Percentiles rank a stretch among this genome's conserved stretches.
phyloP scores from a whole-genome alignment of 2,797 vertebrate genomes.

The Tamandua tetradactyla region DNA sequence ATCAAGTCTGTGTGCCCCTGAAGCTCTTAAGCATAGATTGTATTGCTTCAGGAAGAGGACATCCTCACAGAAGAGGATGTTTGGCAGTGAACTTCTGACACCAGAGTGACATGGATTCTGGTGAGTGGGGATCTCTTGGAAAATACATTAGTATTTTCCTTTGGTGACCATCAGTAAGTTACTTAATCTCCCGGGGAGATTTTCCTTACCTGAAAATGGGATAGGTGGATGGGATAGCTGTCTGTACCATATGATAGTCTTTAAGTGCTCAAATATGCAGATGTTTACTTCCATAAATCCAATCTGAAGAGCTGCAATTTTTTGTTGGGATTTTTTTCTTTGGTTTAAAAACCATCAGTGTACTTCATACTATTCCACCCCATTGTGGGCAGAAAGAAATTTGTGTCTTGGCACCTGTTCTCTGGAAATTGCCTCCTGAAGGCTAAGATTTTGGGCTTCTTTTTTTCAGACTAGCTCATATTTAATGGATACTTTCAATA shows the following conservation, averaged over 20 bases:
- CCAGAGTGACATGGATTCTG: neutral
- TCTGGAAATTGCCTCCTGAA: neutral
- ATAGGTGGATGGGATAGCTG: neutral
- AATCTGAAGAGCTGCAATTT: neutral
- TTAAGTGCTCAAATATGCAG: neutral
- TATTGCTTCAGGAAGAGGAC: neutral
- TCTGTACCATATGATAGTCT: neutral
- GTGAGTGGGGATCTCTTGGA: fast-evolving
- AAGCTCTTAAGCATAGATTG: neutral
- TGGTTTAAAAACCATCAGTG: neutral
- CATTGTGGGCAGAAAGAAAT: neutral
- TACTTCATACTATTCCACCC: neutral
- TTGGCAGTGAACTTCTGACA: neutral
- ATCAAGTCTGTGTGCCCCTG: neutral
- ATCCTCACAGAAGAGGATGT: neutral
- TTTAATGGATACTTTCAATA: neutral
- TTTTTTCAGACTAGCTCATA: neutral
- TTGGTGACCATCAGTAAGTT: neutral
- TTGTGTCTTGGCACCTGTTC: neutral
- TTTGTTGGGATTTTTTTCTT: neutral
- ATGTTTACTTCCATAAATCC: neutral
- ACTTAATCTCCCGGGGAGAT: neutral
- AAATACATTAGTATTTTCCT: neutral
- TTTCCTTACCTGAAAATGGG: neutral
- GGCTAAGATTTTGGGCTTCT: neutral